Percentiles rank a stretch among this genome's conserved stretches.
Evolutionary conservation across 2,888 invertebrate species (phyloP).

Genomic region (Aquatica leii): DNA sequence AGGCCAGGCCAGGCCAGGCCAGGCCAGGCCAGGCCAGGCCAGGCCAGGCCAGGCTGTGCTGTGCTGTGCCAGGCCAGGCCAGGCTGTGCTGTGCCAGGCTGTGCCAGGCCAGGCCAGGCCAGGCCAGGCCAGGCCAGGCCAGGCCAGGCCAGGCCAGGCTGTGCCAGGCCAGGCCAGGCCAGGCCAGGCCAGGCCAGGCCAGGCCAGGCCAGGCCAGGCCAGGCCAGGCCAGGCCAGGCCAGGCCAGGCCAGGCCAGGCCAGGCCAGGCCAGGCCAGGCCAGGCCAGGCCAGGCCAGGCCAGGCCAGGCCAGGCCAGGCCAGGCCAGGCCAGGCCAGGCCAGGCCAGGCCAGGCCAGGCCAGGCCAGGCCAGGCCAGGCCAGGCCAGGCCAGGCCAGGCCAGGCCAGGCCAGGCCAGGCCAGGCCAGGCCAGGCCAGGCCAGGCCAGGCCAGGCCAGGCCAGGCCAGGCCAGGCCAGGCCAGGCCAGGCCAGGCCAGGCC

Average conservation of each 20-base stretch:
- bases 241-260: not conserved
- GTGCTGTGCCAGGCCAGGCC: too few species aligned
- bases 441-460: not conserved
- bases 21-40: not conserved
- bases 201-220: not conserved
- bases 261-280: not conserved
- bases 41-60: not conserved
- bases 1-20: not conserved
- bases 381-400: not conserved
- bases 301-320: not conserved
- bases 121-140: not conserved
- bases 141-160: too few species aligned
- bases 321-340: not conserved
- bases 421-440: not conserved
- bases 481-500: not conserved
- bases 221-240: not conserved
- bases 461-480: not conserved
- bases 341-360: not conserved
- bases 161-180: not conserved
- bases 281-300: not conserved
- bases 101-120: too few species aligned
- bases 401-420: not conserved
- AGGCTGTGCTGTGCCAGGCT: too few species aligned
- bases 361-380: too few species aligned
- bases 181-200: not conserved